Conservation (phyloP, 1,140 invertebrate species). For the Drosophila arizonae region DNA sequence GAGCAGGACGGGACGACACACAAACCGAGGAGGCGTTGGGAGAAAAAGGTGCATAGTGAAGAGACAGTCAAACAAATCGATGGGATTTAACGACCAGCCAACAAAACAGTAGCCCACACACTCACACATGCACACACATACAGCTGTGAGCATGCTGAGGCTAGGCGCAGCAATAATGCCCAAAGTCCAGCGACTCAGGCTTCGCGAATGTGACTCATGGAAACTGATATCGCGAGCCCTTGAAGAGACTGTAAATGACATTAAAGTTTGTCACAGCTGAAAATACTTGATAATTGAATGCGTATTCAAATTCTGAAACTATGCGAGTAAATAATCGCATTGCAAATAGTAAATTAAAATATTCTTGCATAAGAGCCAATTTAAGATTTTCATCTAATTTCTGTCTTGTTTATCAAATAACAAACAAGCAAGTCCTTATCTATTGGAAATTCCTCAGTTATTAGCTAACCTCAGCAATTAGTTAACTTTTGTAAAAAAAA, state of each 20-base stretch:
- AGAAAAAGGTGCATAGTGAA: conserved; percentile 43
- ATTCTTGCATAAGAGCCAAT: too few species aligned
- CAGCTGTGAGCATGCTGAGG: conserved; percentile 40
- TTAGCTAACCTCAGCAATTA: too few species aligned
- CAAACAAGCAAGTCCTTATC: too few species aligned
- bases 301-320: too few species aligned
- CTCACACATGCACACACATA: conserved; percentile 2
- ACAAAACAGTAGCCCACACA: conserved; percentile 23
- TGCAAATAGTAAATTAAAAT: too few species aligned
- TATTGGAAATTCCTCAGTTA: too few species aligned
- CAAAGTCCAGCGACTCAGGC: not conserved
- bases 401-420: too few species aligned
- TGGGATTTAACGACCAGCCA: conserved; percentile 46
- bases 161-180: conserved; percentile 7
- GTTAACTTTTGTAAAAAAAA: too few species aligned
- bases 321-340: too few species aligned
- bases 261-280: not conserved
- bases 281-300: too few species aligned
- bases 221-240: conserved; percentile 18
- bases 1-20: not conserved
- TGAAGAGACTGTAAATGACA: conserved; percentile 23
- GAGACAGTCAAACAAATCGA: conserved; percentile 77
- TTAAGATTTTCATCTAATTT: too few species aligned
- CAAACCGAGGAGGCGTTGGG: not conserved
- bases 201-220: conserved; percentile 13